Evolutionary conservation across 37 sponge, comb jelly and placozoan genomes (phyloP).

Genomic region (Mnemiopsis leidyi): DNA sequence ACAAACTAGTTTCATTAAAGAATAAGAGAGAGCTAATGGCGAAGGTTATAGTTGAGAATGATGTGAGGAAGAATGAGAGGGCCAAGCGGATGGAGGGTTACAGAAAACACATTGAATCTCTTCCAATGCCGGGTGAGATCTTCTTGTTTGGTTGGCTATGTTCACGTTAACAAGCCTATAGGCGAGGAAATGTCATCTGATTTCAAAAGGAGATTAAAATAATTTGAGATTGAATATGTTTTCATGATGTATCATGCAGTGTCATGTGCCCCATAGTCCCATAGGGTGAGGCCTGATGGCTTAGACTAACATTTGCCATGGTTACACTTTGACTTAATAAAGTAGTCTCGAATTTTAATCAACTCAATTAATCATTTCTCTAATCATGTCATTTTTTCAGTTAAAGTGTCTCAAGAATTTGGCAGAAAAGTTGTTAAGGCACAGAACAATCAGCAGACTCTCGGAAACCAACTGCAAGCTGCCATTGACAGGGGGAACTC

Average conservation of each 20-base stretch:
- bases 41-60: not conserved
- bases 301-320: too few species aligned
- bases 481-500: not conserved
- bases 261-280: too few species aligned
- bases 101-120: not conserved
- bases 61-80: not conserved
- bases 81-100: not conserved
- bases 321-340: too few species aligned
- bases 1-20: not conserved
- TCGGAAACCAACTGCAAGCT: not conserved
- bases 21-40: slow-evolving; percentile 24
- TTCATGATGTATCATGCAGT: too few species aligned
- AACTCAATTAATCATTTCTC: too few species aligned
- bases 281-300: too few species aligned
- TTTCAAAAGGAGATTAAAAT: too few species aligned
- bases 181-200: too few species aligned
- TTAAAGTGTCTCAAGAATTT: slow-evolving; percentile 42
- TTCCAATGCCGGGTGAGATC: slow-evolving; percentile 45
- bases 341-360: too few species aligned
- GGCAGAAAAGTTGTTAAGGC: slow-evolving; percentile 34
- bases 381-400: slow-evolving; percentile 1
- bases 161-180: too few species aligned
- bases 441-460: not conserved
- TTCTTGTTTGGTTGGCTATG: too few species aligned
- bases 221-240: too few species aligned